These are phyloP conservation scores for Nymphalis urticae DNA, from an alignment of 2,888 invertebrate genomes.

Conservation along the genomic window DNA sequence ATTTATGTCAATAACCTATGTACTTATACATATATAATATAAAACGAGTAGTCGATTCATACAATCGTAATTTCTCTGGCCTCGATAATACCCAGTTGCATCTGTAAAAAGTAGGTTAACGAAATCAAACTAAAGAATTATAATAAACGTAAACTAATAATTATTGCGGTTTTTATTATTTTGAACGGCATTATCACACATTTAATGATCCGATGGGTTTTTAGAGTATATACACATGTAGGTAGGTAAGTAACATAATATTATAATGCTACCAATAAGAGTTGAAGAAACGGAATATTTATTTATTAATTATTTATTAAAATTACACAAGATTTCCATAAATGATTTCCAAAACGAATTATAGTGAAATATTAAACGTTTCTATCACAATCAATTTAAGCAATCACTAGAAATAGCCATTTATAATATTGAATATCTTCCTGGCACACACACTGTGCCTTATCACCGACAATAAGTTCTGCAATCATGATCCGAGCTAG, in stretches of 20 bases:
- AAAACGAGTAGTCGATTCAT: too few relatives aligned
- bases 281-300: too few relatives aligned
- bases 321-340: too few relatives aligned
- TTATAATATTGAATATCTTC: constrained; percentile 4
- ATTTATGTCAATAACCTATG: not conserved
- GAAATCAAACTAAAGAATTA: not conserved
- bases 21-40: not conserved
- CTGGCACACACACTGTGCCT: not conserved
- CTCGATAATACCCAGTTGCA: not conserved
- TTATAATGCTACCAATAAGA: too few relatives aligned
- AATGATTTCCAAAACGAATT: not conserved
- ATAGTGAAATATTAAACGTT: not conserved
- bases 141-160: too few relatives aligned
- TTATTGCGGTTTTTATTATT: too few relatives aligned
- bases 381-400: not conserved
- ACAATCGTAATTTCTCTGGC: constrained; percentile 1
- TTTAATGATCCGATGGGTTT: too few relatives aligned
- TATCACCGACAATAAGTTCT: constrained; percentile 3
- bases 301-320: too few relatives aligned
- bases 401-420: not conserved
- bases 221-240: too few relatives aligned
- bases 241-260: too few relatives aligned
- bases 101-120: not conserved
- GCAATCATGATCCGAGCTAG: not conserved
- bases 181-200: too few relatives aligned